These are phyloP conservation scores for Chironomus striatipennis DNA, from an alignment of 1,140 invertebrate species.

Conservation along the genomic window DNA sequence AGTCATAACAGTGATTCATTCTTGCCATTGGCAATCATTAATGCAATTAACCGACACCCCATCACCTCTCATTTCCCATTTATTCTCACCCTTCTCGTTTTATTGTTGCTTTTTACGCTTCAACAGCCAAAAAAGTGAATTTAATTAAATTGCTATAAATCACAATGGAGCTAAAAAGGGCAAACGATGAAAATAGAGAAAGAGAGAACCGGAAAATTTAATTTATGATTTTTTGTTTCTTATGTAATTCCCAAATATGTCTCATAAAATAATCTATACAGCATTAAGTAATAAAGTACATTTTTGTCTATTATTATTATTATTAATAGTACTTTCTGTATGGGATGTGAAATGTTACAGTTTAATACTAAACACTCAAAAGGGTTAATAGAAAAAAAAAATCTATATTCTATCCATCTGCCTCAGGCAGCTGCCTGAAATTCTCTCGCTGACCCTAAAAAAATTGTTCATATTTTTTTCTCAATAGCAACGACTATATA, in stretches of 20 bases:
- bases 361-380: no score
- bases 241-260: no score
- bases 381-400: neutral
- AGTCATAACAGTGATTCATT: constrained; percentile 1
- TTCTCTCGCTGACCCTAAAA: neutral
- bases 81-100: neutral
- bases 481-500: neutral
- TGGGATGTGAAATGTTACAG: no score
- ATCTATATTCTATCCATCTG: neutral
- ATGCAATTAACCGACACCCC: constrained; percentile 6
- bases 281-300: no score
- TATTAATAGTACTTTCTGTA: no score
- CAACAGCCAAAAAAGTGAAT: constrained; percentile 1
- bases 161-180: neutral
- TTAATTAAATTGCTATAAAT: constrained; percentile 23
- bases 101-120: constrained; percentile 10
- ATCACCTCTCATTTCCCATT: neutral
- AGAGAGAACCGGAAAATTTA: no score
- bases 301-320: no score
- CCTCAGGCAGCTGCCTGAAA: neutral
- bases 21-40: constrained; percentile 11
- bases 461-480: neutral
- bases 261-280: no score
- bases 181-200: neutral
- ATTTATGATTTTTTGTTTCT: no score